A percentile compares a stretch with the other conserved stretches of the same genome.
These are phyloP conservation scores for Otolemur crassicaudatus DNA, from an alignment of 2,797 vertebrate genomes.

Conservation along the genomic window DNA sequence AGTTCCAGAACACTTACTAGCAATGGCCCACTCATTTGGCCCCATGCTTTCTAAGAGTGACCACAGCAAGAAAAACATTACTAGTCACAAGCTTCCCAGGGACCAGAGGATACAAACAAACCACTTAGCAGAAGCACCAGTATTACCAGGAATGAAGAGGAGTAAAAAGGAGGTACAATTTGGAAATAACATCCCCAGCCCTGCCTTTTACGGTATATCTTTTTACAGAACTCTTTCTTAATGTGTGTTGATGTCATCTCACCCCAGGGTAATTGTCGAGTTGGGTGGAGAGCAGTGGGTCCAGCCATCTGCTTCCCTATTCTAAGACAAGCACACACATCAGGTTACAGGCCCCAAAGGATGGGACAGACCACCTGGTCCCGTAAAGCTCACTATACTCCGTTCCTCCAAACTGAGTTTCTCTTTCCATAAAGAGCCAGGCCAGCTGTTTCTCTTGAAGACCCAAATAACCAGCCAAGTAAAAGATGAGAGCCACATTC, in stretches of 20 bases:
- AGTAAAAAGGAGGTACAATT: background rate
- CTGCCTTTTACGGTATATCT: background rate
- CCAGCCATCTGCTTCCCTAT: background rate
- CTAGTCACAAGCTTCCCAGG: background rate
- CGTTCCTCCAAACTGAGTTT: background rate
- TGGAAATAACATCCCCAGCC: background rate
- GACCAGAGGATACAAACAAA: background rate
- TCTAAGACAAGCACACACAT: background rate
- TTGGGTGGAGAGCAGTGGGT: background rate
- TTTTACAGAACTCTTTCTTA: background rate
- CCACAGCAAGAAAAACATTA: constrained; percentile 33
- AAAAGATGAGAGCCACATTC: background rate
- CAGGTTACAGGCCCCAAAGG: background rate
- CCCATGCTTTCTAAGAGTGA: constrained; percentile 13
- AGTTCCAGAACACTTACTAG: background rate
- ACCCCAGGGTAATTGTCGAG: background rate
- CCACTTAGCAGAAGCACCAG: background rate
- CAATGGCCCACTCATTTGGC: background rate
- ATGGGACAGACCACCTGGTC: background rate
- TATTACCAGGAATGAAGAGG: background rate
- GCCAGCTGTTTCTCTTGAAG: background rate
- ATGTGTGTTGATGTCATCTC: background rate
- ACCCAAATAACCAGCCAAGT: background rate
- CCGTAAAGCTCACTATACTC: background rate
- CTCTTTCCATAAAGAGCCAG: background rate